These are phyloP conservation scores for Macrocentrus cingulum DNA, from an alignment of 1,140 invertebrate genomes.

Conservation along the genomic window DNA sequence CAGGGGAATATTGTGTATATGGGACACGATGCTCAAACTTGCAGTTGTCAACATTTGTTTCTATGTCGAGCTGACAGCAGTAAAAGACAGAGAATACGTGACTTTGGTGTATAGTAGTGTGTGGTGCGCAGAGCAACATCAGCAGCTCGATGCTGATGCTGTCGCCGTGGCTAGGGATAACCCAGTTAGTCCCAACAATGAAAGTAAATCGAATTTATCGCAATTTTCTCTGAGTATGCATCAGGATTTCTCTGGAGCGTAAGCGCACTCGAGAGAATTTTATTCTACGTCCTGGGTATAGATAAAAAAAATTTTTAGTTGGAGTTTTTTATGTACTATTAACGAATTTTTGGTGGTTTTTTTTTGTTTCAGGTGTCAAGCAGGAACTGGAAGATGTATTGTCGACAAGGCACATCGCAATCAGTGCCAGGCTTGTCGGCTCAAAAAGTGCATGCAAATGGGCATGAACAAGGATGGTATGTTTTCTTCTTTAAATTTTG, in stretches of 20 bases:
- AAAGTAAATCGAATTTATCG: constrained; percentile 57
- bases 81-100: constrained; percentile 52
- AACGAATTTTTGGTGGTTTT: too few relatives aligned
- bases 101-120: constrained; percentile 43
- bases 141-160: constrained; percentile 33
- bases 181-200: constrained; percentile 52
- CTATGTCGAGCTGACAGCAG: too few relatives aligned
- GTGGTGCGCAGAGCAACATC: too few relatives aligned
- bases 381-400: constrained; percentile 90
- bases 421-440: constrained; percentile 95
- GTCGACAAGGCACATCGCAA: constrained; percentile 99
- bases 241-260: constrained; percentile 40
- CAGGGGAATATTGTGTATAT: too few relatives aligned
- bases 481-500: constrained; percentile 44
- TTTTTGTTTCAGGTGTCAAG: constrained; percentile 83
- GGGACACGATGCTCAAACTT: too few relatives aligned
- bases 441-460: constrained; percentile 98
- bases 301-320: constrained; percentile 13
- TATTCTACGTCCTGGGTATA: not conserved
- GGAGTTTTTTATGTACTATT: constrained; percentile 1
- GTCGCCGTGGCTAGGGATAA: constrained; percentile 48
- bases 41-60: too few relatives aligned
- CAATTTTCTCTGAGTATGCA: constrained; percentile 42
- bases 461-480: constrained; percentile 99
- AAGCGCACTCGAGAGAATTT: constrained; percentile 32